Evolutionary conservation across 2,113 vertebrate species (phyloP).

Genomic region (Rhabdornis inornatus): DNA sequence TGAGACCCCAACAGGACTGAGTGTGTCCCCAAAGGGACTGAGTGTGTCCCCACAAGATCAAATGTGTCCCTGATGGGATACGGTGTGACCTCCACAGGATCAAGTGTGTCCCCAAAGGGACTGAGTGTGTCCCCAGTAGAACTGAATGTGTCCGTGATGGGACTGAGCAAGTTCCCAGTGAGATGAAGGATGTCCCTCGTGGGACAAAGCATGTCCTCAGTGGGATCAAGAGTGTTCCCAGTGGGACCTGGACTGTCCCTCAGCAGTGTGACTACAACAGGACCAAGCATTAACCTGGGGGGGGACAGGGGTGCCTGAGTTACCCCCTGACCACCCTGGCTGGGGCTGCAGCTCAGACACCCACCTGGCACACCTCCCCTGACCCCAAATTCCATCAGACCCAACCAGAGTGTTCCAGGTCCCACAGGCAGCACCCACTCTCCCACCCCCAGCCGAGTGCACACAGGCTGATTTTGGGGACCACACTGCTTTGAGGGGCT

Average conservation of each 20-base stretch:
- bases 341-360: background rate
- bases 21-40: accelerated
- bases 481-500: background rate
- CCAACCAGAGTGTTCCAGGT: too few relatives aligned
- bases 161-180: accelerated
- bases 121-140: accelerated
- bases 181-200: too few relatives aligned
- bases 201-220: background rate
- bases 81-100: accelerated
- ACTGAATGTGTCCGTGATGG: background rate
- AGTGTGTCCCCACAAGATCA: accelerated
- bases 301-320: too few relatives aligned
- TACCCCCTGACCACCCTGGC: accelerated
- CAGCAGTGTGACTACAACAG: background rate
- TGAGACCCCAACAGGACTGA: too few relatives aligned
- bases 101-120: accelerated
- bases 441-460: background rate
- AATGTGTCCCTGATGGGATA: background rate
- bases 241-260: background rate
- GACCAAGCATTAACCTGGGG: background rate
- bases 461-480: background rate
- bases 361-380: background rate
- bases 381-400: background rate
- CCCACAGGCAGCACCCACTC: background rate
- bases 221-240: background rate